A percentile compares a stretch with the other conserved stretches of the same genome.
Conservation (phyloP, 2,888 invertebrate genomes). For the Octodonta nipae region DNA sequence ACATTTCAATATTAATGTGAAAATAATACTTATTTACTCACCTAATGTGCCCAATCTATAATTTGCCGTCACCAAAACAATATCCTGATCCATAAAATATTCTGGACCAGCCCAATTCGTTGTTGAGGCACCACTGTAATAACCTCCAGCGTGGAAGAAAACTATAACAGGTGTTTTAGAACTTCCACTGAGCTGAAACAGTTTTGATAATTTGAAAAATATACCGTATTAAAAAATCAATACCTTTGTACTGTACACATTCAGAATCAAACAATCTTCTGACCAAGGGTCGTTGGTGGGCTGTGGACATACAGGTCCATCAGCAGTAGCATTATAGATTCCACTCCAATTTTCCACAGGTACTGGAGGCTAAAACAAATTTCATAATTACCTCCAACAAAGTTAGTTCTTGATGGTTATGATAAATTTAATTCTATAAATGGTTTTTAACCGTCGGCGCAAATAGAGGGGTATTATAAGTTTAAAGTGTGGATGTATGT, state of each 20-base stretch:
- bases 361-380: conserved; percentile 25
- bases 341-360: conserved; percentile 28
- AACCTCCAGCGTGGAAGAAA: conserved; percentile 55
- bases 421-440: too few species aligned
- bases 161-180: conserved; percentile 47
- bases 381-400: neutral
- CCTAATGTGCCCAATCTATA: conserved; percentile 47
- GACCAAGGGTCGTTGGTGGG: conserved; percentile 29
- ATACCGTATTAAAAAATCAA: too few species aligned
- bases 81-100: conserved; percentile 49
- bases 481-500: too few species aligned
- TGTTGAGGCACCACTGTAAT: conserved; percentile 45
- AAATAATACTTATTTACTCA: too few species aligned
- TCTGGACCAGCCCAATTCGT: conserved; percentile 44
- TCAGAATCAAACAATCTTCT: conserved; percentile 52
- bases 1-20: too few species aligned
- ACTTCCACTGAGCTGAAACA: conserved; percentile 25
- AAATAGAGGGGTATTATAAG: too few species aligned
- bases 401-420: neutral
- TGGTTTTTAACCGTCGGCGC: too few species aligned
- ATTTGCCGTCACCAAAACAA: conserved; percentile 53
- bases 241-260: conserved; percentile 45
- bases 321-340: conserved; percentile 27
- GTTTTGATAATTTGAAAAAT: too few species aligned
- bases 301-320: conserved; percentile 32